These are phyloP conservation scores for Prunella fulvescens DNA, from an alignment of 2,113 vertebrate genomes.

Conservation along the genomic window DNA sequence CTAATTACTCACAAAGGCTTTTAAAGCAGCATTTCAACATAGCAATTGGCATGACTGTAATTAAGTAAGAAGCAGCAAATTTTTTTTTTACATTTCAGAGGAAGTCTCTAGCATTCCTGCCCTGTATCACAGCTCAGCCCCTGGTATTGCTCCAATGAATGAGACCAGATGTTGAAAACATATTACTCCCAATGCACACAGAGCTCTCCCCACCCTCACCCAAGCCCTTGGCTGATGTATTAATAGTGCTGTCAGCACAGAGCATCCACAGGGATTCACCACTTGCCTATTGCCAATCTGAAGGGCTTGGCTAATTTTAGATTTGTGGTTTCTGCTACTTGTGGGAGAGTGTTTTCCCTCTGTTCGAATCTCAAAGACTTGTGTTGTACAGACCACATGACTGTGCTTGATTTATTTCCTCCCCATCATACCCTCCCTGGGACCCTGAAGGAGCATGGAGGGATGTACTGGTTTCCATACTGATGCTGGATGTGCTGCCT, in stretches of 20 bases:
- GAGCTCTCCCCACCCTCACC: neutral
- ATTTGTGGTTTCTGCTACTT: neutral
- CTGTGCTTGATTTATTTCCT: neutral
- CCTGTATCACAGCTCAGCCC: neutral
- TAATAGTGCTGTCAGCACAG: slow-evolving; percentile 31
- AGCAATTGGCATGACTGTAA: slow-evolving; percentile 69
- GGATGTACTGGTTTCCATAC: neutral
- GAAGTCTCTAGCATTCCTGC: neutral
- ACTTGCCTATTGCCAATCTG: slow-evolving; percentile 1
- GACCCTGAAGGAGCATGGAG: neutral
- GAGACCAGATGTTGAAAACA: neutral
- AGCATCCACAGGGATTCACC: slow-evolving; percentile 48
- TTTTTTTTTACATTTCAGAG: slow-evolving; percentile 6
- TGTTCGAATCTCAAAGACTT: slow-evolving; percentile 23
- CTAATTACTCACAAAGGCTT: slow-evolving; percentile 81
- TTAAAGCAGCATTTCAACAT: slow-evolving; percentile 71
- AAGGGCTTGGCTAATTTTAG: slow-evolving; percentile 58
- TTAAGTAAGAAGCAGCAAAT: slow-evolving; percentile 56
- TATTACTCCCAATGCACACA: neutral
- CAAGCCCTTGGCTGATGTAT: slow-evolving; percentile 19
- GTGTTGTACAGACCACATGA: neutral
- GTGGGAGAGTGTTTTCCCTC: neutral
- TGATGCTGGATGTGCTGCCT: neutral
- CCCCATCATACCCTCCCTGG: neutral
- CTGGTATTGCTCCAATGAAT: neutral